Percentiles rank a stretch among this genome's conserved stretches.
phyloP scores from a whole-genome alignment of 2,113 vertebrate genomes.

The Orycteropus afer region DNA sequence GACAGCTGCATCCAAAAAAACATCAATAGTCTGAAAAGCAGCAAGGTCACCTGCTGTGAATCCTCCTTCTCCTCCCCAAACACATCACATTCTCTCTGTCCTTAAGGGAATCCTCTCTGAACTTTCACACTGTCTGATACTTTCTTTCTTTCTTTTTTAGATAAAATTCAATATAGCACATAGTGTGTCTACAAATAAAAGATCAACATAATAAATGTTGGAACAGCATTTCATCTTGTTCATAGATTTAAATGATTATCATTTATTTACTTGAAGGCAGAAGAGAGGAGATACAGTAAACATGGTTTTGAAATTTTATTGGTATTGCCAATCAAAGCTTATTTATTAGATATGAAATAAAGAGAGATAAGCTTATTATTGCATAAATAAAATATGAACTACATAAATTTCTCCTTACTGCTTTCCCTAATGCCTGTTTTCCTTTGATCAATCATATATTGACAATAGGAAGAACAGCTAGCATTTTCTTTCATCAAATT shows the following conservation, averaged over 20 bases:
- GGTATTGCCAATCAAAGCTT: slow-evolving; percentile 20
- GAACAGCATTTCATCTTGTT: neutral
- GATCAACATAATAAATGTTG: neutral
- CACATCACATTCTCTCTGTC: neutral
- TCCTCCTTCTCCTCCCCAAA: neutral
- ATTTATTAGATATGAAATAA: neutral
- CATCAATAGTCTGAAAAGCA: neutral
- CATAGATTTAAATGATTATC: neutral
- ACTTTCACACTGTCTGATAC: neutral
- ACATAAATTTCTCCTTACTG: neutral
- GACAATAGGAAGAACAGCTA: neutral
- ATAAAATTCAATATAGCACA: neutral
- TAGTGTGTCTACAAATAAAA: neutral
- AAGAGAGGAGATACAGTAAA: neutral
- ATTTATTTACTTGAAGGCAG: neutral
- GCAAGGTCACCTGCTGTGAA: neutral
- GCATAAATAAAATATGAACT: neutral
- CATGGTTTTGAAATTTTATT: neutral
- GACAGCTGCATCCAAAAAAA: neutral
- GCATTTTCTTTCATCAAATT: neutral
- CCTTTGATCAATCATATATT: neutral
- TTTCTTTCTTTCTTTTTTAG: no score
- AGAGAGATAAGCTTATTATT: neutral
- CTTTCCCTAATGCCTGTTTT: neutral
- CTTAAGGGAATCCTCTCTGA: neutral